Evolutionary conservation across 2,797 vertebrate genomes (phyloP).

Genomic region (Anguilla anguilla): DNA sequence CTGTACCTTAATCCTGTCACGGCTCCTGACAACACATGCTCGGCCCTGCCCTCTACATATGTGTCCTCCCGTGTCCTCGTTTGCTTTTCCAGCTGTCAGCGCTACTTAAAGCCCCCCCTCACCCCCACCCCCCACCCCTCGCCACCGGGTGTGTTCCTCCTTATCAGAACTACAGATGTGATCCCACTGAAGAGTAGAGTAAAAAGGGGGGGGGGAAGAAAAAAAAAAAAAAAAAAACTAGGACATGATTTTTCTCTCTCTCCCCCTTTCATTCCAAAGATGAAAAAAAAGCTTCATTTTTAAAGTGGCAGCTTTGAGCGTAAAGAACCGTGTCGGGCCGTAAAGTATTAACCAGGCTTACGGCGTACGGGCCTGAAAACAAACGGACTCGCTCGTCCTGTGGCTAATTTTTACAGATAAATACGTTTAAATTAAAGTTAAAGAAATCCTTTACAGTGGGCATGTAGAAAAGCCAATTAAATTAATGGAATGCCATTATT

Average conservation of each 20-base stretch:
- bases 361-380: not conserved
- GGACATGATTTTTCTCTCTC: not conserved
- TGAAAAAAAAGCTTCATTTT: not conserved
- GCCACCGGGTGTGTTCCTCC: not conserved
- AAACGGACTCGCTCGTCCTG: not conserved
- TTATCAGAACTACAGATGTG: not conserved
- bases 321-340: not conserved
- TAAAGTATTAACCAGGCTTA: not conserved
- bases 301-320: not conserved
- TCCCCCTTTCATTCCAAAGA: not conserved
- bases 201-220: not conserved
- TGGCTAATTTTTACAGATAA: not conserved
- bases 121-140: too few relatives aligned
- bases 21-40: not conserved
- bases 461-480: not conserved
- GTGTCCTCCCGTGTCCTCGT: not conserved
- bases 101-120: not conserved
- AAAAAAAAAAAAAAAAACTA: not conserved
- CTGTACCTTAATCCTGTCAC: not conserved
- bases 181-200: not conserved
- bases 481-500: not conserved
- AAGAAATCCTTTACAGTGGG: not conserved
- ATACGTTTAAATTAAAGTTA: not conserved
- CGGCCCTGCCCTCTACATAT: not conserved
- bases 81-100: not conserved